phyloP scores from a whole-genome alignment of 2,797 vertebrate species.

The Esox lucius region DNA sequence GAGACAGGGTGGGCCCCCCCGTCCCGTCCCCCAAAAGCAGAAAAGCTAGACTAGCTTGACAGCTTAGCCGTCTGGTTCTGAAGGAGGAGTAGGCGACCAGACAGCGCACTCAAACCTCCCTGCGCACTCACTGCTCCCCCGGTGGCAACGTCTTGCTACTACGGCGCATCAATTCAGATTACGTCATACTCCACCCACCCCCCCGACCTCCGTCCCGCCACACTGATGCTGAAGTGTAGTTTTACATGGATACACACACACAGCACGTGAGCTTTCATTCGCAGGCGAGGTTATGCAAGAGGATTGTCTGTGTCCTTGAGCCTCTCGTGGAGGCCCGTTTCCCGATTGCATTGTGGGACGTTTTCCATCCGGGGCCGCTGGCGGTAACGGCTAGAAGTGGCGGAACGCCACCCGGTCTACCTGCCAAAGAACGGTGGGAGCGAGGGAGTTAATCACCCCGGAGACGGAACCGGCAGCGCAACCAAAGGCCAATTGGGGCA shows the following conservation, averaged over 20 bases:
- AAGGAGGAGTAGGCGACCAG: neutral
- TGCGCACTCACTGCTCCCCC: conserved; percentile 28
- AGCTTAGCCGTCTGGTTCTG: conserved; percentile 6
- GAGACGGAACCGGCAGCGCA: conserved; percentile 2
- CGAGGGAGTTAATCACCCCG: conserved; percentile 3
- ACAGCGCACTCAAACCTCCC: neutral
- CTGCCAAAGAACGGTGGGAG: neutral
- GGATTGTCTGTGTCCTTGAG: neutral
- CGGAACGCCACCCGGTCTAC: neutral
- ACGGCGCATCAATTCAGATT: conserved; percentile 37
- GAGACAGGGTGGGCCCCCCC: conserved; percentile 19
- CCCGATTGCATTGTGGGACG: neutral
- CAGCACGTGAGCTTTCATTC: neutral
- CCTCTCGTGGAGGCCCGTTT: neutral
- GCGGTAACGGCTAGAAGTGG: neutral
- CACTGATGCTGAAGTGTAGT: neutral
- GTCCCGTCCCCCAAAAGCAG: too few species aligned
- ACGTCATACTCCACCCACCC: conserved; percentile 28
- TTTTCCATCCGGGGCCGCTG: neutral
- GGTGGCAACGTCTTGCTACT: conserved; percentile 25
- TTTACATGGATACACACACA: neutral
- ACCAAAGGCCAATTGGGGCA: conserved; percentile 27
- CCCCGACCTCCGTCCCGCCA: neutral
- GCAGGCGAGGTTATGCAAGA: neutral
- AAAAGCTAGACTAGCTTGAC: conserved; percentile 2